A percentile compares a stretch with the other conserved stretches of the same genome.
Evolutionary conservation across 2,113 vertebrate species (phyloP).

Genomic region (Peucedramus taeniatus): DNA sequence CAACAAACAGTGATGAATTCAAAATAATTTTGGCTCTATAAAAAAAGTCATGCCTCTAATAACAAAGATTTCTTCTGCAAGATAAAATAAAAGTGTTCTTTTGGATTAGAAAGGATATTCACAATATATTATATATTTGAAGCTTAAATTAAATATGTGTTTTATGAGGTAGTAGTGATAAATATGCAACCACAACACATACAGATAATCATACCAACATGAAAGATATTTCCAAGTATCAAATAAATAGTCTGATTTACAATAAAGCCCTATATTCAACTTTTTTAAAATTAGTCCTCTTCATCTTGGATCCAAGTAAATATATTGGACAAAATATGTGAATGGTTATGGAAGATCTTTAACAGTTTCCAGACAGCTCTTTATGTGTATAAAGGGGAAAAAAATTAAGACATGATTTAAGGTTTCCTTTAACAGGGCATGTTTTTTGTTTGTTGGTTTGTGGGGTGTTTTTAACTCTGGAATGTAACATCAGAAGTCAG

Average conservation of each 20-base stretch:
- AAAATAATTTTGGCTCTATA: background rate
- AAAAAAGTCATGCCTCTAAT: background rate
- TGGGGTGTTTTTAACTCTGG: background rate
- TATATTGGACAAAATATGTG: background rate
- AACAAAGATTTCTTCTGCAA: background rate
- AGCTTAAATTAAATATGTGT: background rate
- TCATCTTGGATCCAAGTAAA: background rate
- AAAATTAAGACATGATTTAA: background rate
- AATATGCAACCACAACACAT: background rate
- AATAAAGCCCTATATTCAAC: background rate
- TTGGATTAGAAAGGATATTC: background rate
- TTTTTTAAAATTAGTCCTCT: background rate
- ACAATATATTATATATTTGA: background rate
- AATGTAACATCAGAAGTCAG: background rate
- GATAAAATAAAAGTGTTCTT: background rate
- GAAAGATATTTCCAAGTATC: background rate
- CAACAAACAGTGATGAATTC: background rate
- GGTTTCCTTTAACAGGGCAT: background rate
- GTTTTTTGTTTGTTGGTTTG: background rate
- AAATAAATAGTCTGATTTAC: background rate
- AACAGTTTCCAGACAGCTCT: background rate
- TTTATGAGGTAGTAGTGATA: background rate
- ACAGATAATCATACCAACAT: background rate
- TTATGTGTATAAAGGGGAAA: background rate
- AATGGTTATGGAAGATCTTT: background rate